phyloP scores from a whole-genome alignment of 2,888 invertebrate genomes.

The Sympetrum striolatum region DNA sequence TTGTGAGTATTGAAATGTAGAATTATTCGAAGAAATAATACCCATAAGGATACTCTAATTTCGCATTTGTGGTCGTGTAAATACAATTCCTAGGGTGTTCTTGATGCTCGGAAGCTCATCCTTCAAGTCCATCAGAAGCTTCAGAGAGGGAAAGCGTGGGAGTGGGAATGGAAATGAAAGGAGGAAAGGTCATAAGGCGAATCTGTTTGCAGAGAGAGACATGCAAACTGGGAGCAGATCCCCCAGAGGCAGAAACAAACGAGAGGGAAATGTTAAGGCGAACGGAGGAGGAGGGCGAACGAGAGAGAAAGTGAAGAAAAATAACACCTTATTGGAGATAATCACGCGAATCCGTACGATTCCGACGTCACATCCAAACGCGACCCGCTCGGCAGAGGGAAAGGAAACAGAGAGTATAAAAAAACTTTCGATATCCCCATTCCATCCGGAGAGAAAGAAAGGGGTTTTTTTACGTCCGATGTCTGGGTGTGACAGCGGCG shows the following conservation, averaged over 20 bases:
- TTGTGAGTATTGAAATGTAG: too few species aligned
- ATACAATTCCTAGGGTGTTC: too few species aligned
- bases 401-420: background rate
- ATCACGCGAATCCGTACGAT: constrained; percentile 20
- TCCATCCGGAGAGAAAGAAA: background rate
- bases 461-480: background rate
- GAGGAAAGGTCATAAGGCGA: background rate
- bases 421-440: background rate
- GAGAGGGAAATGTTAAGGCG: too few species aligned
- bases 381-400: background rate
- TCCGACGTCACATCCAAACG: constrained; percentile 25
- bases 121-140: too few species aligned
- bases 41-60: too few species aligned
- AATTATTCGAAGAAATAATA: too few species aligned
- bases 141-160: background rate
- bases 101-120: too few species aligned
- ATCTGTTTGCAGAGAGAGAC: too few species aligned
- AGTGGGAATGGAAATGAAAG: background rate
- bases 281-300: too few species aligned
- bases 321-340: background rate
- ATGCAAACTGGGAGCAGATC: too few species aligned
- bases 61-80: too few species aligned
- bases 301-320: background rate
- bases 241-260: too few species aligned
- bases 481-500: background rate